These are phyloP conservation scores for Ophonus ardosiacus DNA, from an alignment of 2,888 invertebrate species.

Conservation along the genomic window DNA sequence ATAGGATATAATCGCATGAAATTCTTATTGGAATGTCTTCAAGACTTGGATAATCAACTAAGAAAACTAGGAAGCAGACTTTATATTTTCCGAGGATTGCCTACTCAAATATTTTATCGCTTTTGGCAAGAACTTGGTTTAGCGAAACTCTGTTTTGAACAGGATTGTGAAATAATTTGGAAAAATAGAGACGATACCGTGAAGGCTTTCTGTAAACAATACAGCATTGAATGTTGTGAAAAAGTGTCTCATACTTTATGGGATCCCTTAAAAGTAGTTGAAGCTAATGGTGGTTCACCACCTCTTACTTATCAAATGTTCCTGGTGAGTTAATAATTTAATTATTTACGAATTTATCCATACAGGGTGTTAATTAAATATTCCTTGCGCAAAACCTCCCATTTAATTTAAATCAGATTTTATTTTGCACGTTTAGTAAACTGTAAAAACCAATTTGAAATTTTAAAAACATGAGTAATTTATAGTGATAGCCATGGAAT, in stretches of 20 bases:
- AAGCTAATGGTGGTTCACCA: slow-evolving; percentile 84
- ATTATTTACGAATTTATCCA: not conserved
- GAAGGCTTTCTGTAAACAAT: slow-evolving; percentile 77
- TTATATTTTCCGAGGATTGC: slow-evolving; percentile 80
- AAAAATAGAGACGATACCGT: slow-evolving; percentile 80
- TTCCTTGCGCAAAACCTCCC: too few species aligned
- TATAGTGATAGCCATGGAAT: too few species aligned
- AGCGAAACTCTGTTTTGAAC: slow-evolving; percentile 79
- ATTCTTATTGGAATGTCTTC: slow-evolving; percentile 82
- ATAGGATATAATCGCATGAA: slow-evolving; percentile 84
- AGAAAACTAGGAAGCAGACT: slow-evolving; percentile 79
- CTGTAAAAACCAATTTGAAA: too few species aligned
- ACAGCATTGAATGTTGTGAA: slow-evolving; percentile 79
- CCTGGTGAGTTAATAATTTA: slow-evolving; percentile 75
- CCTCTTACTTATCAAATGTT: slow-evolving; percentile 86
- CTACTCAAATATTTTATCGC: slow-evolving; percentile 78
- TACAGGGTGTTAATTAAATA: too few species aligned
- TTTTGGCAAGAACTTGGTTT: slow-evolving; percentile 81
- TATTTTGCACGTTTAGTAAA: too few species aligned
- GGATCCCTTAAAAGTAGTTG: slow-evolving; percentile 82
- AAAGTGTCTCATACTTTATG: slow-evolving; percentile 85
- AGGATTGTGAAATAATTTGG: slow-evolving; percentile 87
- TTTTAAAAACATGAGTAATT: too few species aligned
- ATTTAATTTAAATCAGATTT: too few species aligned
- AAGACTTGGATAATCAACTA: slow-evolving; percentile 81